Evolutionary conservation across 2,797 vertebrate species (phyloP).

Genomic region (Pyrocephalus nanus): DNA sequence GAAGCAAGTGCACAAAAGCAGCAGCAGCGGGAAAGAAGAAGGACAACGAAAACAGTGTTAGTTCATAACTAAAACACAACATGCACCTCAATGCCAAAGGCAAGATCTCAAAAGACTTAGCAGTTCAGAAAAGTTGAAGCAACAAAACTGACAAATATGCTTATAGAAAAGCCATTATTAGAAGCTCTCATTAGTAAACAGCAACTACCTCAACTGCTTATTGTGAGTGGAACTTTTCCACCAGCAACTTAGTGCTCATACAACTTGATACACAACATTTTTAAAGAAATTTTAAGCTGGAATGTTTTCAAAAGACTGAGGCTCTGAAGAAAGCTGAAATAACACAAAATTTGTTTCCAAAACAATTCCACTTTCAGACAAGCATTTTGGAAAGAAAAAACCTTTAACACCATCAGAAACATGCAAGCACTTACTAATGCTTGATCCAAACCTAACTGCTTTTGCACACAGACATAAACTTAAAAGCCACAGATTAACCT

Average conservation of each 20-base stretch:
- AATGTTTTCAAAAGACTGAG: not conserved
- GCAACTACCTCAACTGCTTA: not conserved
- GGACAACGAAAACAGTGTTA: conserved; percentile 80
- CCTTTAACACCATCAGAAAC: not conserved
- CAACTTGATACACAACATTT: not conserved
- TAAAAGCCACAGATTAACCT: not conserved
- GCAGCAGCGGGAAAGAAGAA: conserved; percentile 64
- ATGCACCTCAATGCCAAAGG: conserved; percentile 55
- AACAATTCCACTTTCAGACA: not conserved
- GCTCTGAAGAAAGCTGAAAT: not conserved
- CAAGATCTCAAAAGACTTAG: not conserved
- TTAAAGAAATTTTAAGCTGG: not conserved
- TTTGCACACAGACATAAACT: not conserved
- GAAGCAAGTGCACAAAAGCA: conserved; percentile 71
- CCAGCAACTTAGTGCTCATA: not conserved
- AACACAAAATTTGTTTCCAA: not conserved
- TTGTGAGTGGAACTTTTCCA: not conserved
- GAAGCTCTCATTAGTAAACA: conserved; percentile 44
- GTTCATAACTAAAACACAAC: conserved; percentile 71
- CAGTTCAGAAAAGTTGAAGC: conserved; percentile 37
- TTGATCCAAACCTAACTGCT: not conserved
- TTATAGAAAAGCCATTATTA: not conserved
- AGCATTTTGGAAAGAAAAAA: not conserved
- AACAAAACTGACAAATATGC: conserved; percentile 26
- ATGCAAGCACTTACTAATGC: not conserved